phyloP scores from a whole-genome alignment of 2,888 invertebrate genomes.

The Agrotis ipsilon region DNA sequence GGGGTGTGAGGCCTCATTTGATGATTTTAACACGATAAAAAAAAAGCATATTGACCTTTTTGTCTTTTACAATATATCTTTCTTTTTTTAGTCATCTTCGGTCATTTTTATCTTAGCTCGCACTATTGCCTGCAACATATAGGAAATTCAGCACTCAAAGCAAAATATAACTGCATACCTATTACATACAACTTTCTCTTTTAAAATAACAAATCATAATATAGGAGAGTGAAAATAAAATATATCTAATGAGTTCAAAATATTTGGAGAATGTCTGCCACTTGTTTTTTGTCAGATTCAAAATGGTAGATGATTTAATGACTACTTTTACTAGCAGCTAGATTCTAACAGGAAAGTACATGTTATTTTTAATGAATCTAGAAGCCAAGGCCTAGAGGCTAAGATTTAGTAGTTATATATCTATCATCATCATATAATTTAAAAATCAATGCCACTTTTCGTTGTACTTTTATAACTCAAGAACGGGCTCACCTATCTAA shows the following conservation, averaged over 20 bases:
- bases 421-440: too few relatives aligned
- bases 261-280: conserved; percentile 28
- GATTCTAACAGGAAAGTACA: not conserved
- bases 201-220: conserved; percentile 12
- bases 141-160: conserved; percentile 9
- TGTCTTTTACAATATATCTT: not conserved
- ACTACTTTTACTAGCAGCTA: not conserved
- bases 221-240: conserved; percentile 13
- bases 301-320: conserved; percentile 2
- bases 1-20: too few relatives aligned
- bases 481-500: too few relatives aligned
- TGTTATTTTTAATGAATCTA: not conserved
- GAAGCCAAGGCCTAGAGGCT: not conserved
- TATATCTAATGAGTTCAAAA: conserved; percentile 27
- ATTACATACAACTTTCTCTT: conserved; percentile 43
- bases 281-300: not conserved
- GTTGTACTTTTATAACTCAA: too few relatives aligned
- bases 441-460: too few relatives aligned
- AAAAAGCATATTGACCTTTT: too few relatives aligned
- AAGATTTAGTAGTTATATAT: not conserved
- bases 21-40: too few relatives aligned
- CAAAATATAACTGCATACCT: conserved; percentile 13
- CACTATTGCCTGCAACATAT: not conserved
- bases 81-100: not conserved
- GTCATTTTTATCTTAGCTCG: conserved; percentile 11